phyloP scores from a whole-genome alignment of 2,888 invertebrate genomes.

The Asteroscopus sphinx region DNA sequence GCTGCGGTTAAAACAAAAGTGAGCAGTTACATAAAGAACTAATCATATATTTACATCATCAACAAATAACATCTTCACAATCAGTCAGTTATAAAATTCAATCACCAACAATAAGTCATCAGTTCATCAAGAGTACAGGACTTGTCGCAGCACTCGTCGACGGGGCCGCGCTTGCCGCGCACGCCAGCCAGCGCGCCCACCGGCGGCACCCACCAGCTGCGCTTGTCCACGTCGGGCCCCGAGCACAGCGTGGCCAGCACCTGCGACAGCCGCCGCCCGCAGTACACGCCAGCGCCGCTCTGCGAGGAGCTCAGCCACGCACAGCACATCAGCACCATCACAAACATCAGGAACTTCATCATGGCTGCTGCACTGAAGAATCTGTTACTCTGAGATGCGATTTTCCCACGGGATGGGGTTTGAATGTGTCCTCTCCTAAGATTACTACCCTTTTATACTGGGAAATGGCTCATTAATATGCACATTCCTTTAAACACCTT shows the following conservation, averaged over 20 bases:
- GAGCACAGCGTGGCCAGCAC: constrained; percentile 32
- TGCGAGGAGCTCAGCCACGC: constrained; percentile 4
- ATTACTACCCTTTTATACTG: constrained; percentile 32
- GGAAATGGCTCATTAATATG: constrained; percentile 29
- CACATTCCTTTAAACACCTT: neutral
- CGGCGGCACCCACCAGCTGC: constrained; percentile 18
- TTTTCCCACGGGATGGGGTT: constrained; percentile 13
- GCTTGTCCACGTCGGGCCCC: constrained; percentile 30
- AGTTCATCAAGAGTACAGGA: constrained; percentile 59
- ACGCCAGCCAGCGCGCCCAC: constrained; percentile 21
- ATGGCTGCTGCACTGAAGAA: constrained; percentile 2
- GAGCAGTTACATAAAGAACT: neutral
- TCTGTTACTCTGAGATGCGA: constrained; percentile 2
- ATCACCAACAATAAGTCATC: constrained; percentile 52
- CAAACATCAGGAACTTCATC: constrained; percentile 27
- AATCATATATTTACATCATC: constrained; percentile 24
- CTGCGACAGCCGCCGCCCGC: constrained; percentile 37
- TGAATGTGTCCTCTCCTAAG: constrained; percentile 21
- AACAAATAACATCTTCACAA: constrained; percentile 3
- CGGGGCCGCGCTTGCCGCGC: constrained; percentile 55
- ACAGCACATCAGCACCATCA: constrained; percentile 13
- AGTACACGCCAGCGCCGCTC: constrained; percentile 26
- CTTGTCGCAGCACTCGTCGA: constrained; percentile 64
- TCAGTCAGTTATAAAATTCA: neutral
- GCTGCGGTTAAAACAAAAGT: neutral